Conservation (phyloP, 2,888 invertebrate species). For the Drosophila neutralis region DNA sequence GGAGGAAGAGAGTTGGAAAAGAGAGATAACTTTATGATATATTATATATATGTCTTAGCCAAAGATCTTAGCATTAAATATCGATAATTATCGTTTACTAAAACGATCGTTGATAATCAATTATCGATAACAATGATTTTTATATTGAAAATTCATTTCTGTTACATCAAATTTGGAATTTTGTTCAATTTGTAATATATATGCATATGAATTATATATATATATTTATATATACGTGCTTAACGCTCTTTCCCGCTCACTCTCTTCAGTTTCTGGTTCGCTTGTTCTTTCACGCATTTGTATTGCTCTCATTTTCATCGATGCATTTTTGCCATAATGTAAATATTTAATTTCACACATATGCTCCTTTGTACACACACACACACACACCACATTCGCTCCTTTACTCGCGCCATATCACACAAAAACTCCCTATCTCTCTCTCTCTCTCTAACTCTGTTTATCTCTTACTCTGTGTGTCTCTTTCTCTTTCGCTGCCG, state of each 20-base stretch:
- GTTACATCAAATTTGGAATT: neutral
- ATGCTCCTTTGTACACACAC: slow-evolving; percentile 4
- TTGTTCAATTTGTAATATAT: too few relatives aligned
- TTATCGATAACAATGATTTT: neutral
- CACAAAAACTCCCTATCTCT: slow-evolving; percentile 10
- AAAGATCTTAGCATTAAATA: neutral
- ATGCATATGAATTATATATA: neutral
- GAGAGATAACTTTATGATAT: neutral
- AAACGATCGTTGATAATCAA: neutral
- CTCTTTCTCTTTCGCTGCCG: slow-evolving; percentile 41
- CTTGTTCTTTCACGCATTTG: slow-evolving; percentile 1
- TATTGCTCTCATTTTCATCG: neutral
- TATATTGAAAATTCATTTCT: neutral
- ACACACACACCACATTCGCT: neutral
- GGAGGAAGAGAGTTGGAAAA: too few relatives aligned
- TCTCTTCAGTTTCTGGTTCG: neutral
- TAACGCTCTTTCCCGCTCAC: neutral
- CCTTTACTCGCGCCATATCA: slow-evolving; percentile 10
- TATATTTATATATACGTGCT: neutral
- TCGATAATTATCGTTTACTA: slow-evolving; percentile 1
- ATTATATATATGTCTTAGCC: neutral
- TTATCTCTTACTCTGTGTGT: slow-evolving; percentile 14
- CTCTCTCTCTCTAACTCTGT: slow-evolving; percentile 16
- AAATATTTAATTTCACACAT: neutral
- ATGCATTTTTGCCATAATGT: neutral